These are phyloP conservation scores for Achroia grisella DNA, from an alignment of 1,140 invertebrate genomes.

Conservation along the genomic window DNA sequence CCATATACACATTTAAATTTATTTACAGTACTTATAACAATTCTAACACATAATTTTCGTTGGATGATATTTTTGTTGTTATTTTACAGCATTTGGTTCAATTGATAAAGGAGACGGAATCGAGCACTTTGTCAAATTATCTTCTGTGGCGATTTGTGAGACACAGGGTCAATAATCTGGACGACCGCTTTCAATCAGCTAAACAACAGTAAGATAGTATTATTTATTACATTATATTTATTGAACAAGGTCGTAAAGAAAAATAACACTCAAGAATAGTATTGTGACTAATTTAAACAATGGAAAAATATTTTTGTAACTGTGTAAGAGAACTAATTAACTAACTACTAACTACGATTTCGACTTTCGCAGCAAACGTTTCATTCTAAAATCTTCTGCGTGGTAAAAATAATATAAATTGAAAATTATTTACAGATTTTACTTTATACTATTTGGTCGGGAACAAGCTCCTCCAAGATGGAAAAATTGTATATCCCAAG, in stretches of 20 bases:
- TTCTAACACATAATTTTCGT: no score
- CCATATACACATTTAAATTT: no score
- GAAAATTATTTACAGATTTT: slow-evolving; percentile 41
- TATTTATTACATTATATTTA: slow-evolving; percentile 51
- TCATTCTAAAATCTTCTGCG: no score
- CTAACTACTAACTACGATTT: no score
- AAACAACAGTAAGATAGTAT: slow-evolving; percentile 74
- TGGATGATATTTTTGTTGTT: not conserved
- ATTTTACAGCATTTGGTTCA: slow-evolving; percentile 58
- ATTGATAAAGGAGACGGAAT: slow-evolving; percentile 62
- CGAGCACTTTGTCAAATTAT: slow-evolving; percentile 80
- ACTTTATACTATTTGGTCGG: slow-evolving; percentile 78
- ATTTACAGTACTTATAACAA: no score
- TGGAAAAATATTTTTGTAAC: no score
- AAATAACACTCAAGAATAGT: no score
- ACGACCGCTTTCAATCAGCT: slow-evolving; percentile 82
- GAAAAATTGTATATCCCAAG: slow-evolving; percentile 88
- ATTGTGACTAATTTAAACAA: no score
- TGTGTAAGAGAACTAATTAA: no score
- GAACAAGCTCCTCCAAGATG: slow-evolving; percentile 84
- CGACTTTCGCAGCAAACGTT: no score
- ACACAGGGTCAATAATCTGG: slow-evolving; percentile 89
- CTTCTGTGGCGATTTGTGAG: slow-evolving; percentile 91
- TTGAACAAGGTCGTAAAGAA: slow-evolving; percentile 82
- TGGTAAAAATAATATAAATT: not conserved